Base-by-base conservation (phyloP, 2,113 vertebrate genomes). In the Heterotilapia buettikoferi region DNA sequence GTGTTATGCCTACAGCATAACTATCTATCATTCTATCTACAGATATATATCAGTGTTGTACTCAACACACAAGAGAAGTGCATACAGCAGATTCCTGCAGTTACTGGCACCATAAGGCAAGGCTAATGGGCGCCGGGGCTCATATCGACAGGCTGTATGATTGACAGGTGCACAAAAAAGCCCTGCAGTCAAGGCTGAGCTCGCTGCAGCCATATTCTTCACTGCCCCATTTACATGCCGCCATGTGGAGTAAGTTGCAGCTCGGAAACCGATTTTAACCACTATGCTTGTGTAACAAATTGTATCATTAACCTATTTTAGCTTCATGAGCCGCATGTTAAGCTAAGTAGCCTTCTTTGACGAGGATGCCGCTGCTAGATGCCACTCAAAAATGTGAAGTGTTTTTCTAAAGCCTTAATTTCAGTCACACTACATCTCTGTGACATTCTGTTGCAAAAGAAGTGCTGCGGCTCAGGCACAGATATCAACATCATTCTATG, bases 121-220 rank as follows among this genome's bases (percentile, higher is more conserved):
- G 83, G 83, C 90, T 92, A 92, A 93, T 95, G 86, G 90, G 85
- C 47, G 71, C 91, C 18, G 12, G 43, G 82, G 82, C 85, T 88
- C 82, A 59, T 92, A 88, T 86, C 83, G 93, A 95, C 87, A 85
- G 82, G 26, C 88, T 83, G 54, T 73, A 10, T 92, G 93, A 95
- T 82, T 91, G 94, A 94, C 94, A 93, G 93, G 80, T 86, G 54
- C 73, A 91, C 84, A 87, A 83, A 86, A 87, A 83, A 88, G 84
- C 81, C 84, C 83, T 86, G 89, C 89, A 86, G 92, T 86, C 82
- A 54, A 56, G 59, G 66, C 86, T 86, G 45, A 84, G 78, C 63
- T 18, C 2, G 43, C 68, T 84, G 82, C 80, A 84, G 84, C 79
- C 68, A 81, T 85, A 81, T 79, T 91, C 81, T 83, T 43, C 54